Percentiles rank a stretch among this genome's conserved stretches.
These are phyloP conservation scores for Phaedon cochleariae DNA, from an alignment of 2,888 invertebrate genomes.

Conservation along the genomic window DNA sequence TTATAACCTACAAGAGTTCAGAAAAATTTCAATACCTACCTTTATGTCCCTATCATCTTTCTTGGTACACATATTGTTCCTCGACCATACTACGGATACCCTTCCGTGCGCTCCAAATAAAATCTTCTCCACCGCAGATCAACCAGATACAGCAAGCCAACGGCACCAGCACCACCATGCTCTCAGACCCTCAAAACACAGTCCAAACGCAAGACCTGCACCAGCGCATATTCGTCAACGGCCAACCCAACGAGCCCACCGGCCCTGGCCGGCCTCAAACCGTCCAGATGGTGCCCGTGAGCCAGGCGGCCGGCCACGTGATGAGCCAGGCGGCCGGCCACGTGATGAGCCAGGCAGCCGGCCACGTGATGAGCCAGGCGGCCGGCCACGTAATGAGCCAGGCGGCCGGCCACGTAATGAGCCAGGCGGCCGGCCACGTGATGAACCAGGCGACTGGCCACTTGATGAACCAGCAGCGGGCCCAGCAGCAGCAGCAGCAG, in stretches of 20 bases:
- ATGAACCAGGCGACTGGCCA: slow-evolving; percentile 47
- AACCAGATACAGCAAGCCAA: slow-evolving; percentile 18
- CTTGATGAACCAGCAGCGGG: slow-evolving; percentile 37
- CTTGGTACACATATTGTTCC: too few relatives aligned
- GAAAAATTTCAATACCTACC: too few relatives aligned
- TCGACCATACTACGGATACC: too few relatives aligned
- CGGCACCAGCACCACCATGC: slow-evolving; percentile 21
- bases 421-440: too few relatives aligned
- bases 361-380: too few relatives aligned
- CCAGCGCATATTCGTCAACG: slow-evolving; percentile 56
- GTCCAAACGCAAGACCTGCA: slow-evolving; percentile 45
- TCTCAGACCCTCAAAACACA: slow-evolving; percentile 52
- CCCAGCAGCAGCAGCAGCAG: slow-evolving; percentile 51
- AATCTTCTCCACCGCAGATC: neutral
- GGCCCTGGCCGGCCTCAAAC: slow-evolving; percentile 59
- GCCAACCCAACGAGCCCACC: slow-evolving; percentile 57
- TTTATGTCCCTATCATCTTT: too few relatives aligned
- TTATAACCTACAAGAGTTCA: too few relatives aligned
- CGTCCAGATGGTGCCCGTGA: slow-evolving; percentile 55
- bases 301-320: too few relatives aligned
- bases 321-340: too few relatives aligned
- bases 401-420: too few relatives aligned
- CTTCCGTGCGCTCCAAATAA: neutral
- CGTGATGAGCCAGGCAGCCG: too few relatives aligned
- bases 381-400: too few relatives aligned